phyloP scores from a whole-genome alignment of 2,797 vertebrate species.

The Sebastes minor region DNA sequence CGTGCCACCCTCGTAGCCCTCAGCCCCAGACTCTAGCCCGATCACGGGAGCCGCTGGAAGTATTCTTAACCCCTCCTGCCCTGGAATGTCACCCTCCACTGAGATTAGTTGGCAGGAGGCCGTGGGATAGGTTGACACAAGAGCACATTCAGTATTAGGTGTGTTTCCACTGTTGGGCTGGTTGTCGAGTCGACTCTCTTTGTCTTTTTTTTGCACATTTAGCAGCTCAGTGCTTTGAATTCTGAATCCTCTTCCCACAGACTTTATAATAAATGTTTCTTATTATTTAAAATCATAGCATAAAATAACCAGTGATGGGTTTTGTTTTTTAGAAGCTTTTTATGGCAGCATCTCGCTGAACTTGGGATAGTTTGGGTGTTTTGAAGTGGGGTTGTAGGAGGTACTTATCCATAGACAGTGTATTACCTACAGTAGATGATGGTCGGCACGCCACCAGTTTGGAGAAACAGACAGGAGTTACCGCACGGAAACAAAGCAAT shows the following conservation, averaged over 20 bases:
- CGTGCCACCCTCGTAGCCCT: slow-evolving; percentile 19
- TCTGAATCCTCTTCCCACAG: neutral
- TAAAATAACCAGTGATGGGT: neutral
- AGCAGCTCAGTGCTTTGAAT: neutral
- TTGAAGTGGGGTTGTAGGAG: neutral
- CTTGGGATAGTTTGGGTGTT: neutral
- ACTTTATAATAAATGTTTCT: neutral
- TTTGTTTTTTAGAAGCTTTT: neutral
- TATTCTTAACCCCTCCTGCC: slow-evolving; percentile 79
- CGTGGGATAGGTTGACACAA: slow-evolving; percentile 25
- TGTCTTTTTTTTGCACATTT: neutral
- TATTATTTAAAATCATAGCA: neutral
- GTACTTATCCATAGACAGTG: too few species aligned
- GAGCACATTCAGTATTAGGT: slow-evolving; percentile 11
- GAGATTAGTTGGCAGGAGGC: slow-evolving; percentile 67
- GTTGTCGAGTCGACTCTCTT: neutral
- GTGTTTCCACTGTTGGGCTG: slow-evolving; percentile 10
- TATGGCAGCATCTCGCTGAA: neutral
- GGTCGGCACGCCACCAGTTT: too few species aligned
- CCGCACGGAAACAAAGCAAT: too few species aligned
- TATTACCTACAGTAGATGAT: too few species aligned
- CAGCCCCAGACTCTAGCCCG: slow-evolving; percentile 6
- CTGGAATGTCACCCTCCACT: slow-evolving; percentile 72
- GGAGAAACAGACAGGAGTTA: too few species aligned
- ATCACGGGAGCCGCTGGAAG: slow-evolving; percentile 69